Evolutionary conservation across 2,888 invertebrate genomes (phyloP), one percentile per base, ranked within the genome.

Genomic region (Andrena camellia): DNA sequence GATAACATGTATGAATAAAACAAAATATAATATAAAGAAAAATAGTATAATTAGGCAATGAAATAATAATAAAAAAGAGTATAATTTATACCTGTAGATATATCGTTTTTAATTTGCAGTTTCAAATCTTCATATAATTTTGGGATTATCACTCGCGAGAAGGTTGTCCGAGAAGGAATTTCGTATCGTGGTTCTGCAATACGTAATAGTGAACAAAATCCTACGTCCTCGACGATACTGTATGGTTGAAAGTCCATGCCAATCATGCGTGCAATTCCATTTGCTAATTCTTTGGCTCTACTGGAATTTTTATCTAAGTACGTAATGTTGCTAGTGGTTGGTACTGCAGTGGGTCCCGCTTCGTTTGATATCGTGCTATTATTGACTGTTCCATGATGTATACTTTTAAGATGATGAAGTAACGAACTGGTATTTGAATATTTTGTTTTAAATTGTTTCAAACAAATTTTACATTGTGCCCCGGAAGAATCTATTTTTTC

Each of bases 251-350:
- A 33, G 26, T 67, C 67, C 33, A 31, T 4, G 2, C 26, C 67
- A 5, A 68, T 57, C 57, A 68, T 57, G 1, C 35, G 20, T 57
- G 54, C 68, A 68, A 68, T 68, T 35, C 3, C 42, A 8, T 20
- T 10, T 13, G 63, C 42, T 26, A 64, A 26, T 8, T 64, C 17
- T n/a, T n/a, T 60, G 2, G 60, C 31, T n/a, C 33, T 26, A 2
- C 7, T 31, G 17, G 33, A 60, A 33, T 31, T 60, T 8, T 13
- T 17, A 13, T 59, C 59, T 59, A 59, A 59, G 17, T 59, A 59
- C 10, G 3, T 50, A 17, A 13, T 17, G 13, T 17, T 50, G 10
- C 10, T 50, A 26, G 26, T 26, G 26, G 26, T 26, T 26, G 26
- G 26, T 17, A 17, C 50, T 17, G 3, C 17, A 13, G 17, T 50